Evolutionary conservation across 2,888 invertebrate species (phyloP).

Genomic region (Oxytorus armatus): DNA sequence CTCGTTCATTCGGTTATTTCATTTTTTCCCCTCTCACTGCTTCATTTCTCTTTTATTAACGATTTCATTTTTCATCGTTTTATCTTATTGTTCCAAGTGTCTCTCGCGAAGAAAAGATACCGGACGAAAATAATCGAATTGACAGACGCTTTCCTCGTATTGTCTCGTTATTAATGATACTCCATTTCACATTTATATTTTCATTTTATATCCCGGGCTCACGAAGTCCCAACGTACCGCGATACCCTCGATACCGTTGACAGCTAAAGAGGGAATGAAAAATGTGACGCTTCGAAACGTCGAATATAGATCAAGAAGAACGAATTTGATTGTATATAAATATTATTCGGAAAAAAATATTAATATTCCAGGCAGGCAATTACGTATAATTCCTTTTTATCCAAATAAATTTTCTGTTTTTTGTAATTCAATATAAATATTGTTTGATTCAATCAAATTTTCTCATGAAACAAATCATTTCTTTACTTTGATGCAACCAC

Average conservation of each 20-base stretch:
- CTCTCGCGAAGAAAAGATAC: slow-evolving; percentile 7
- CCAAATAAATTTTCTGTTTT: neutral
- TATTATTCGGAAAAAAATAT: neutral
- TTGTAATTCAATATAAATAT: neutral
- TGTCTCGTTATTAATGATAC: slow-evolving; percentile 31
- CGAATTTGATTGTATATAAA: neutral
- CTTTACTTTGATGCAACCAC: neutral
- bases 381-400: neutral
- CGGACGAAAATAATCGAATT: slow-evolving; percentile 41
- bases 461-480: neutral
- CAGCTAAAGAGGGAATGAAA: slow-evolving; percentile 10
- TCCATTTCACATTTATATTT: slow-evolving; percentile 37
- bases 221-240: neutral
- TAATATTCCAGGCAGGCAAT: neutral
- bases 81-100: slow-evolving; percentile 2
- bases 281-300: neutral
- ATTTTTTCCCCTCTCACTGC: neutral
- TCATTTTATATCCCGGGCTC: neutral
- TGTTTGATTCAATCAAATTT: neutral
- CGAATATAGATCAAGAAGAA: too few relatives aligned
- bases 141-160: slow-evolving; percentile 13
- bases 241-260: neutral
- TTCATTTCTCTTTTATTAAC: slow-evolving; percentile 11
- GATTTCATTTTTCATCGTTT: neutral
- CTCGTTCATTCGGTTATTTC: neutral